Percentiles rank a stretch among this genome's conserved stretches.
Evolutionary conservation across 2,113 vertebrate species (phyloP).

Genomic region (Cranoglanis bouderius): DNA sequence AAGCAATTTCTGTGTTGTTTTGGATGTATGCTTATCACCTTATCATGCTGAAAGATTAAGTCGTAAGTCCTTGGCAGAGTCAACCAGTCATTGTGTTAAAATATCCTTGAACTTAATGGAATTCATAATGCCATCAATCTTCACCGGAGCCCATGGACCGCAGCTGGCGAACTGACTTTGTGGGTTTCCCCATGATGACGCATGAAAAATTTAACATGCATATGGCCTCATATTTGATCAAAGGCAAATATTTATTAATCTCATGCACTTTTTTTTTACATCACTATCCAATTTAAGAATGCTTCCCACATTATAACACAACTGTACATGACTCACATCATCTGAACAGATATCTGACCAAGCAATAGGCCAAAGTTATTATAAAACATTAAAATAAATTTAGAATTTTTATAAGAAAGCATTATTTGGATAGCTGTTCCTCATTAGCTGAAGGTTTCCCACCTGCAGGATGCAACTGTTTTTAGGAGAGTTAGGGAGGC

Average conservation of each 20-base stretch:
- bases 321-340: neutral
- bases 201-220: neutral
- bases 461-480: conserved; percentile 36
- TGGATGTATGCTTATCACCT: neutral
- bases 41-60: neutral
- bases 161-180: neutral
- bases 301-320: neutral
- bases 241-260: neutral
- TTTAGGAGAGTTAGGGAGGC: neutral
- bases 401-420: too few relatives aligned
- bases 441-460: neutral
- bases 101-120: neutral
- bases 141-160: neutral
- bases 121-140: neutral
- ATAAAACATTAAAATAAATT: neutral
- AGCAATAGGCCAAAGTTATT: too few relatives aligned
- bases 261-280: neutral
- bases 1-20: neutral
- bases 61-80: neutral
- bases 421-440: neutral
- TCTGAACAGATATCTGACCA: neutral
- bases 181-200: neutral
- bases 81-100: neutral
- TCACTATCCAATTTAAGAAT: neutral
- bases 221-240: neutral